phyloP scores from a whole-genome alignment of 2,113 vertebrate genomes.

The Agelaius phoeniceus region DNA sequence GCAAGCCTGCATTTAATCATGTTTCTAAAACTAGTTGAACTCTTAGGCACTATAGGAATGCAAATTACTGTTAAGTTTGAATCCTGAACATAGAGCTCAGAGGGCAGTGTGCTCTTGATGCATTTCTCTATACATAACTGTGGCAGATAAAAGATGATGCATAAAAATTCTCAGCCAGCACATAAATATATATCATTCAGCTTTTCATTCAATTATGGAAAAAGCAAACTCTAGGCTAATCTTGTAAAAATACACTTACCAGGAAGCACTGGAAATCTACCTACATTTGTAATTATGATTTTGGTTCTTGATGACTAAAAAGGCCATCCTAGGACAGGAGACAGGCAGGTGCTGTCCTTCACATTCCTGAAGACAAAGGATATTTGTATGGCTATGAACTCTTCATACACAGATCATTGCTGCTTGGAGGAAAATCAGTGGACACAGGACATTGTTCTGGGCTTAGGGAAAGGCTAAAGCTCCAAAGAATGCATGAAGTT shows the following conservation, averaged over 20 bases:
- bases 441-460: not conserved
- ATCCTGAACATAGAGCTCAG: not conserved
- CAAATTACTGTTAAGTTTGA: conserved; percentile 17
- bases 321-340: not conserved
- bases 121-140: not conserved
- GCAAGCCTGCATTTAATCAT: conserved; percentile 4
- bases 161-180: not conserved
- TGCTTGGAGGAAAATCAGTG: not conserved
- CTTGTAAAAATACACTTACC: not conserved
- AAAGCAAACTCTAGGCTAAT: not conserved
- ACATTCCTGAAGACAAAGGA: fast-evolving
- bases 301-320: not conserved
- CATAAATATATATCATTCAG: not conserved
- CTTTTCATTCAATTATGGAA: not conserved
- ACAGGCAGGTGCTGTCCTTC: not conserved
- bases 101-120: not conserved
- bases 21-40: conserved; percentile 20
- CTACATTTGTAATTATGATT: not conserved
- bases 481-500: not conserved
- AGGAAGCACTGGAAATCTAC: not conserved
- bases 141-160: not conserved
- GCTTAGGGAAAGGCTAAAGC: not conserved
- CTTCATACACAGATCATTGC: not conserved
- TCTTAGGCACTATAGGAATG: not conserved
- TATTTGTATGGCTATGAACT: not conserved